phyloP scores from a whole-genome alignment of 2,888 invertebrate genomes.

The Phyllotreta striolata region DNA sequence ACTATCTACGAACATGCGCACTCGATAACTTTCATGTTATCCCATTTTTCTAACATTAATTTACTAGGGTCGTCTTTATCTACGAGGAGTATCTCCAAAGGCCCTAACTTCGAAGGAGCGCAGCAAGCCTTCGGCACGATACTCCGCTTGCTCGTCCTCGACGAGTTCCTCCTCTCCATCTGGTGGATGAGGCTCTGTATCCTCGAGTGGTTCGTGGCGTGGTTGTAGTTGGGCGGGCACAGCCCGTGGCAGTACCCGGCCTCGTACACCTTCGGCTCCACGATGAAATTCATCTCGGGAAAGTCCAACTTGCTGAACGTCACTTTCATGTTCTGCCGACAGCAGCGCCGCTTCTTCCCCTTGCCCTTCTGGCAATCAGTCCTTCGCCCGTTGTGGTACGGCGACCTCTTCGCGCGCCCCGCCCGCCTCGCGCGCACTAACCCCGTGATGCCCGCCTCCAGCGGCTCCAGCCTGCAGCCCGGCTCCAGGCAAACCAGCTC shows the following conservation, averaged over 20 bases:
- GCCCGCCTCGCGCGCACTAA: constrained; percentile 53
- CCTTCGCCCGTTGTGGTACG: constrained; percentile 57
- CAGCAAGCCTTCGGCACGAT: constrained; percentile 70
- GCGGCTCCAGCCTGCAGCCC: constrained; percentile 57
- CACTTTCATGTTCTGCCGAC: constrained; percentile 72
- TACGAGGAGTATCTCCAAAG: constrained; percentile 71
- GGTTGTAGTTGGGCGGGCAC: constrained; percentile 73
- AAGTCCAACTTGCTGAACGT: constrained; percentile 70
- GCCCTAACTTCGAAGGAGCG: constrained; percentile 72
- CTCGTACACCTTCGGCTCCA: constrained; percentile 75
- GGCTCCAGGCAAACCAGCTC: constrained; percentile 66
- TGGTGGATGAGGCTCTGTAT: constrained; percentile 74
- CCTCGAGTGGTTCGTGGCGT: constrained; percentile 75
- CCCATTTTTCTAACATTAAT: constrained; percentile 73
- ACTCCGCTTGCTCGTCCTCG: constrained; percentile 54
- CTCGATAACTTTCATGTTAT: constrained; percentile 74
- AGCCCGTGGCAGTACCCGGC: constrained; percentile 76
- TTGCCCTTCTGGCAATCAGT: constrained; percentile 66
- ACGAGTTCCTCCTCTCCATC: constrained; percentile 62
- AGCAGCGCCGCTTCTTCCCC: constrained; percentile 67
- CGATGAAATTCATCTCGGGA: constrained; percentile 65
- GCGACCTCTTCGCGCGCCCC: constrained; percentile 49
- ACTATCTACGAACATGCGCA: constrained; percentile 72
- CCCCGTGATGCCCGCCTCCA: constrained; percentile 54
- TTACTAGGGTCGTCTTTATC: constrained; percentile 70